Evolutionary conservation across 2,797 vertebrate genomes (phyloP), one percentile per base, ranked within the genome.

Genomic region (Neomorphus geoffroyi): DNA sequence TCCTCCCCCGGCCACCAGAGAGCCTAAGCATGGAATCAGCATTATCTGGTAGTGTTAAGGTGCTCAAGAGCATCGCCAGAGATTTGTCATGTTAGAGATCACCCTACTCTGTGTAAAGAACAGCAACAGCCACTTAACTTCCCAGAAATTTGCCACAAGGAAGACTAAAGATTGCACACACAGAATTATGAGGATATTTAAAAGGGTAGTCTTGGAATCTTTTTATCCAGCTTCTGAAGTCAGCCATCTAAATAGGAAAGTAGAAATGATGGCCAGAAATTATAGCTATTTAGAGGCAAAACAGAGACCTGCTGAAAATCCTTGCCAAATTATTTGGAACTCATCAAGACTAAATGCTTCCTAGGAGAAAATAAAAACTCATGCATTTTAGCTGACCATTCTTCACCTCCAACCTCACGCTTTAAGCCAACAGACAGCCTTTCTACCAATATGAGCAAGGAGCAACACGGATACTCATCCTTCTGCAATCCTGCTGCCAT

Each of bases 281-380:
- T 72, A 74, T 26, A 7, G 5, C 27, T 69, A 6, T 61, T n/a
- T 67, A 88, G 75, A 93, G 33, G 35, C n/a, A 94, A 83, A 95
- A 74, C 46, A 80, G 46, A 95, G 43, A 91, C 77, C 56, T 92
- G 70, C 19, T 79, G 51, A 83, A 91, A 94, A 79, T 33, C 62
- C 70, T 75, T 39, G 28, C 60, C 66, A 78, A 82, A 86, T 33
- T 77, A 35, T 56, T 58, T 62, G 75, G 60, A 86, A 86, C 88
- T 83, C 41, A 23, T 66, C 62, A 84, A 45, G 48, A 60, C 30
- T 75, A 86, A 88, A 70, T 53, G 50, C 73, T 72, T 58, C 43
- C 64, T 18, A 73, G 51, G 62, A 91, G 60, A 92, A 95, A 95
- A 87, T 51, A 94, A 92, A 91, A 57, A 3, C 10, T 27, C 18